phyloP scores from a whole-genome alignment of 30 jellyfish, hydroid and myxozoan species.

The Cassiopea xamachana region DNA sequence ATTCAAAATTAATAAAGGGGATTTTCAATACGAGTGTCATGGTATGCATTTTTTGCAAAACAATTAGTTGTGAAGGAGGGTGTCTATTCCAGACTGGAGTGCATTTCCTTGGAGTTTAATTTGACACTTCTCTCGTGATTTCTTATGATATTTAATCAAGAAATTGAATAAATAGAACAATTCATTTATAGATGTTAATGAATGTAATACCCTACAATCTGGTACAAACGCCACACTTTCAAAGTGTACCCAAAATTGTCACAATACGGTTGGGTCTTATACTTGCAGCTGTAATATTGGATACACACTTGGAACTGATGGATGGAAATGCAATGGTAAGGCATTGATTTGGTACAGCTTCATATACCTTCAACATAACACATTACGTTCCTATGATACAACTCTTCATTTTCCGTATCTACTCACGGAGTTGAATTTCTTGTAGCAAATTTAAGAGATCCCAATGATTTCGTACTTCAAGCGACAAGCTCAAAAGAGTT shows the following conservation, averaged over 20 bases:
- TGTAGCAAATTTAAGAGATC: too few species aligned
- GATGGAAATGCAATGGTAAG: conserved; percentile 78
- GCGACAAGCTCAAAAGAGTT: not conserved
- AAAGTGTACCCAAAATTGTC: conserved; percentile 68
- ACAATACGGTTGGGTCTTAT: conserved; percentile 67
- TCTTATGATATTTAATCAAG: not conserved
- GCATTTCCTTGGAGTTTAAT: too few species aligned
- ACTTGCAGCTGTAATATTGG: conserved; percentile 68
- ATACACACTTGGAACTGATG: conserved; percentile 45
- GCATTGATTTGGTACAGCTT: not conserved
- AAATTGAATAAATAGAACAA: too few species aligned
- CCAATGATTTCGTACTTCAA: not conserved
- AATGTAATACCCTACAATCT: conserved; percentile 36
- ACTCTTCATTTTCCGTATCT: not conserved
- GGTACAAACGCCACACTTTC: conserved; percentile 45
- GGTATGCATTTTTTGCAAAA: too few species aligned
- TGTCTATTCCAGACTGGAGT: too few species aligned
- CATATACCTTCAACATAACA: not conserved
- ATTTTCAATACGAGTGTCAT: too few species aligned
- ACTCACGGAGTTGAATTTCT: not conserved
- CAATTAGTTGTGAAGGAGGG: too few species aligned
- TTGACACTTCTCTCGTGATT: too few species aligned
- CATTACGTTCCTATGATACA: not conserved
- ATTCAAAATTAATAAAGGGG: too few species aligned
- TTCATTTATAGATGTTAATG: conserved; percentile 41